Conservation (phyloP, 2,797 vertebrate species). For the Hypotaenidia okinawae region DNA sequence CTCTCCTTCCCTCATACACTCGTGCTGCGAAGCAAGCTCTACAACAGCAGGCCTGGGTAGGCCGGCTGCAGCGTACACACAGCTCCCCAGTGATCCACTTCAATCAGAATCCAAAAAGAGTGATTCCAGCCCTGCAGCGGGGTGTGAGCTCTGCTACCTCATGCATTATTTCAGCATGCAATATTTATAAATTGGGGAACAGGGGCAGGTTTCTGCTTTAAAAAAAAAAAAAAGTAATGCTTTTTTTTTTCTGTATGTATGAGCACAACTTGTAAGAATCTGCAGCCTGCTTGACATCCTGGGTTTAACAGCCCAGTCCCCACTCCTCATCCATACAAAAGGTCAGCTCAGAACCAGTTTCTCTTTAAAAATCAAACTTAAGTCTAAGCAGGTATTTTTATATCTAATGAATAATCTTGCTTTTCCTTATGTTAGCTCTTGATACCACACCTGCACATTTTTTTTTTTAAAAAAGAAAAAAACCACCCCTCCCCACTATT, state of each 20-base stretch:
- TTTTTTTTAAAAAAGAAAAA: background rate
- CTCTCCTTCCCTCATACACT: background rate
- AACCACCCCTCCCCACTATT: background rate
- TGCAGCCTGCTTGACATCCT: background rate
- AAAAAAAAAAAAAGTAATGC: constrained; percentile 44
- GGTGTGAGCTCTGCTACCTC: constrained; percentile 11
- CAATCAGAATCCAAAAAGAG: background rate
- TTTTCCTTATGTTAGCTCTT: background rate
- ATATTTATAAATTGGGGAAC: constrained; percentile 60
- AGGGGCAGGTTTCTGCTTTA: constrained; percentile 26
- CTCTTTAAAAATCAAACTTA: background rate
- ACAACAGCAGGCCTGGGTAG: background rate
- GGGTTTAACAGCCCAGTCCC: background rate
- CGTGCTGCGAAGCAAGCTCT: background rate
- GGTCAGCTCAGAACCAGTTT: background rate
- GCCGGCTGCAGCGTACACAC: background rate
- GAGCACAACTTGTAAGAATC: background rate
- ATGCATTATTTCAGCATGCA: constrained; percentile 46
- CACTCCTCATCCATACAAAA: background rate
- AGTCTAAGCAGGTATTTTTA: background rate
- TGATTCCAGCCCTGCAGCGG: background rate
- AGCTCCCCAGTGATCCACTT: background rate
- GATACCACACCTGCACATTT: background rate
- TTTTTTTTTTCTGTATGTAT: constrained; percentile 6
- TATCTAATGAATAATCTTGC: background rate